Evolutionary conservation across 1,140 invertebrate species (phyloP).

Genomic region (Andricus grossulariae): DNA sequence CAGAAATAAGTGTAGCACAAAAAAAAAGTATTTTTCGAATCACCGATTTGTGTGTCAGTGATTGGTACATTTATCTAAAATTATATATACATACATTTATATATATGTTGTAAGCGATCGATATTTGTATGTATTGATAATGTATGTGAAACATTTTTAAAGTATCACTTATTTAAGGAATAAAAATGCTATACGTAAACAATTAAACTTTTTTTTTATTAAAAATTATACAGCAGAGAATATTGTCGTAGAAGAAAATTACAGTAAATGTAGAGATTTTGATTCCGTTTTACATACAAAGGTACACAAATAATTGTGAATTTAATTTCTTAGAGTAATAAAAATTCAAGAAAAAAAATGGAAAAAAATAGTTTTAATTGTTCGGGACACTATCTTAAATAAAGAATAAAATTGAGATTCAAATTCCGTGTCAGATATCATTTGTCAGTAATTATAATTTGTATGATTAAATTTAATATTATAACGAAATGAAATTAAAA

Average conservation of each 20-base stretch:
- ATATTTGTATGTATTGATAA: conserved; percentile 39
- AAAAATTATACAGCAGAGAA: conserved; percentile 4
- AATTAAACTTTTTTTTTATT: conserved; percentile 19
- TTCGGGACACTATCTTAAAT: no score
- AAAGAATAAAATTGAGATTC: no score
- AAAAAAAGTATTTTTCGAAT: conserved; percentile 34
- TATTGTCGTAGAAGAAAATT: not conserved
- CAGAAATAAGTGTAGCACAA: conserved; percentile 46
- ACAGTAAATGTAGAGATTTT: no score
- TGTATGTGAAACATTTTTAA: conserved; percentile 31
- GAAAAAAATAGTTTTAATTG: no score
- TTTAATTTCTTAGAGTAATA: no score
- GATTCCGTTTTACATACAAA: no score
- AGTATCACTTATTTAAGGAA: conserved; percentile 36
- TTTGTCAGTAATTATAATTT: no score
- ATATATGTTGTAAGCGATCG: conserved; percentile 34
- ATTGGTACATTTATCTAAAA: conserved; percentile 31
- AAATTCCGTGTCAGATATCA: no score
- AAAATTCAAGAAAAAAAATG: no score
- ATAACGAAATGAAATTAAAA: no score
- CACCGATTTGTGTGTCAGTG: conserved; percentile 15
- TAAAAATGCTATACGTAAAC: conserved; percentile 28
- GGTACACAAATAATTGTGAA: no score
- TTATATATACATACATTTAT: conserved; percentile 31
- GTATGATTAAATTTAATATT: no score